Evolutionary conservation across 2,113 vertebrate genomes (phyloP).

Genomic region (Macaca fascicularis): DNA sequence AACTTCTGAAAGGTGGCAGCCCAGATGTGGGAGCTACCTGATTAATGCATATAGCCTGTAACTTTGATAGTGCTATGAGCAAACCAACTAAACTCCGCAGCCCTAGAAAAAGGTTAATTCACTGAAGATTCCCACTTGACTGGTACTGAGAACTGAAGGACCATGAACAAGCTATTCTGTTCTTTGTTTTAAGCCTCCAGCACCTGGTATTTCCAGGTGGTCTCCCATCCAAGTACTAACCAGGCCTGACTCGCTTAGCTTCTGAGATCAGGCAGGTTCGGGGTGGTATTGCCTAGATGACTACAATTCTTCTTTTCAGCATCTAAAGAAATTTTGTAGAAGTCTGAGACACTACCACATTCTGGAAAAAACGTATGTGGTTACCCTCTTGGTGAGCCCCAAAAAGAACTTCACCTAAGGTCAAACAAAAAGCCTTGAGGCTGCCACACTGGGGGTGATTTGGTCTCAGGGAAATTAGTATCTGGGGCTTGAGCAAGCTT

Average conservation of each 20-base stretch:
- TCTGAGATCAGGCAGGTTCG: neutral
- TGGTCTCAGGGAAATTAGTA: neutral
- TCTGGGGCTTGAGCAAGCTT: neutral
- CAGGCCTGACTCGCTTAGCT: neutral
- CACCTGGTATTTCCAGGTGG: neutral
- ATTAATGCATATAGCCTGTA: neutral
- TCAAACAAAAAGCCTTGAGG: neutral
- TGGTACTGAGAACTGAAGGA: neutral
- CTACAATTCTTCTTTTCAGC: neutral
- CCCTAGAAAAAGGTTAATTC: neutral
- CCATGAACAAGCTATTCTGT: neutral
- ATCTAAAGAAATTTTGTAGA: constrained; percentile 10
- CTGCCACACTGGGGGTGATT: neutral
- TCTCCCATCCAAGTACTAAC: neutral
- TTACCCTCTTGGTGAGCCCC: neutral
- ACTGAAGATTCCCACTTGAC: neutral
- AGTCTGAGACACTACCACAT: neutral
- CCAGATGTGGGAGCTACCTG: neutral
- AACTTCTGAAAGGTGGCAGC: neutral
- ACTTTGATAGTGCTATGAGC: neutral
- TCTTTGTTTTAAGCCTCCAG: neutral
- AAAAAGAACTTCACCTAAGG: neutral
- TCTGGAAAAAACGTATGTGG: neutral
- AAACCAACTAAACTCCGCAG: neutral
- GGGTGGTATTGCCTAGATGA: neutral